Percentiles rank a stretch among this genome's conserved stretches.
phyloP scores from a whole-genome alignment of 2,888 invertebrate species.

The Myopa tessellatipennis region DNA sequence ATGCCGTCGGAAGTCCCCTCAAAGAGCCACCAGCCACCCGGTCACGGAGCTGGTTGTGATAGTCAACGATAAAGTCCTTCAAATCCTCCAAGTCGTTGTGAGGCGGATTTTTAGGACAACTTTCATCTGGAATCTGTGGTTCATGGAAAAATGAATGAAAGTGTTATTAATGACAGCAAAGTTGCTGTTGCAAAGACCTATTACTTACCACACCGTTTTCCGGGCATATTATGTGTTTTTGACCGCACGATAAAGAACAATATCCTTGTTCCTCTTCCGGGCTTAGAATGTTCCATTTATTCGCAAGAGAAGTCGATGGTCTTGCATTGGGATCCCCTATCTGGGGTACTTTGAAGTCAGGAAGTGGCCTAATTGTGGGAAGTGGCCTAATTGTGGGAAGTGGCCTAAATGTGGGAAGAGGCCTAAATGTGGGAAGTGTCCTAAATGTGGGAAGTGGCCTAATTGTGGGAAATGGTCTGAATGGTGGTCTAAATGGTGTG shows the following conservation, averaged over 20 bases:
- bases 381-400: too few relatives aligned
- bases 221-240: neutral
- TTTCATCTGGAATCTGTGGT: neutral
- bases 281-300: too few relatives aligned
- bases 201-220: neutral
- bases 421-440: too few relatives aligned
- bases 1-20: neutral
- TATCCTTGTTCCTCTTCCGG: neutral
- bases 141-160: too few relatives aligned
- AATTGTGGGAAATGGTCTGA: too few relatives aligned
- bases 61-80: conserved; percentile 2
- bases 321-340: too few relatives aligned
- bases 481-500: too few relatives aligned
- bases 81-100: neutral
- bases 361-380: too few relatives aligned
- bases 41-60: neutral
- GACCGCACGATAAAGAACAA: neutral
- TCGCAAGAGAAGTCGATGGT: too few relatives aligned
- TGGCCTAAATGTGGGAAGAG: too few relatives aligned
- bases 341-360: too few relatives aligned
- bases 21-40: neutral
- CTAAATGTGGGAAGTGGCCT: too few relatives aligned
- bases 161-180: neutral
- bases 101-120: neutral
- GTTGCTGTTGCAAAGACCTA: neutral